Evolutionary conservation across 2,113 vertebrate species (phyloP).

Genomic region (Henicopernis longicauda): DNA sequence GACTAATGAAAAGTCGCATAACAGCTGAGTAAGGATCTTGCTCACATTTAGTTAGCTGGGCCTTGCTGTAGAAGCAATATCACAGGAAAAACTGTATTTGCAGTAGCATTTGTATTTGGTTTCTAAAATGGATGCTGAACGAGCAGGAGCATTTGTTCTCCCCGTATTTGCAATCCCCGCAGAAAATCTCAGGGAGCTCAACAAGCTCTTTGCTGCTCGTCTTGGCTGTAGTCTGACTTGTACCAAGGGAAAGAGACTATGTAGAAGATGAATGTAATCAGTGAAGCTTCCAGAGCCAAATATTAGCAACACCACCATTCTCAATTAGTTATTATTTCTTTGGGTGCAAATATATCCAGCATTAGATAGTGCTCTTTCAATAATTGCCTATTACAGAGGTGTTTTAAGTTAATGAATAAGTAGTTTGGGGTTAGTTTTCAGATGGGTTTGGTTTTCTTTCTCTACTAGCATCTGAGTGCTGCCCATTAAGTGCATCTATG

Average conservation of each 20-base stretch:
- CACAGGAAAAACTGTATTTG: not conserved
- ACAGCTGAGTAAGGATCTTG: not conserved
- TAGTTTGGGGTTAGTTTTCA: not conserved
- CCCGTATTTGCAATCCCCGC: not conserved
- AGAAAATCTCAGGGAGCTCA: not conserved
- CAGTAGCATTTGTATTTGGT: not conserved
- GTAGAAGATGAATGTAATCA: not conserved
- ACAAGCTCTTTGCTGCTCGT: not conserved
- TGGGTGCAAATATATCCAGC: not conserved
- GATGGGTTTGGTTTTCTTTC: not conserved
- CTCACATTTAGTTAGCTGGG: not conserved
- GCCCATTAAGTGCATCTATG: slow-evolving; percentile 44
- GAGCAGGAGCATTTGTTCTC: not conserved
- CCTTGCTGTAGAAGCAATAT: not conserved
- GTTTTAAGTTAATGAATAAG: slow-evolving; percentile 33
- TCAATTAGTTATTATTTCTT: not conserved
- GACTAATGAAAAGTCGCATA: not conserved
- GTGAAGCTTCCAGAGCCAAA: not conserved
- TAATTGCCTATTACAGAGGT: not conserved
- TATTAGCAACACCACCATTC: not conserved
- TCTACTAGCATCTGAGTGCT: slow-evolving; percentile 6
- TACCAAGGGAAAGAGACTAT: not conserved
- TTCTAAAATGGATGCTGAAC: not conserved
- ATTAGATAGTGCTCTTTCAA: not conserved
- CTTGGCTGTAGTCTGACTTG: not conserved